Evolutionary conservation across 1,140 invertebrate genomes (phyloP), one percentile per base, ranked within the genome.

Genomic region (Euborellia annulipes): DNA sequence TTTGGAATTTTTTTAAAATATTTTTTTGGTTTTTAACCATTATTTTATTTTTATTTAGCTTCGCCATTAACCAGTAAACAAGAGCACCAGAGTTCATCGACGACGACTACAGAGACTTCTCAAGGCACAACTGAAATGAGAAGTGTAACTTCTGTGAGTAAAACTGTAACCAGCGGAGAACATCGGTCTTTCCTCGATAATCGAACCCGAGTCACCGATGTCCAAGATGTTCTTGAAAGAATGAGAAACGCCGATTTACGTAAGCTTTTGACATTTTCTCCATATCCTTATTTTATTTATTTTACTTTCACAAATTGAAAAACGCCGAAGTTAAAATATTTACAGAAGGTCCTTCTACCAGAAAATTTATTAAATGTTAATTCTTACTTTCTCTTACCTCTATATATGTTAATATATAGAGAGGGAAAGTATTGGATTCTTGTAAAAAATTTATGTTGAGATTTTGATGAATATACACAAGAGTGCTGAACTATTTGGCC

Each of bases 181-280:
- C 22, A 20, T 13, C 22, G 18, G 19, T 70, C 75, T 9, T 83
- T 83, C 59, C 67, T 82, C n/a, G 73, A 76, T 50, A 78, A 76
- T 57, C 64, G 61, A 47, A 72, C 71, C 30, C 75, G 74, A 55
- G 78, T 83, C 21, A 73, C 75, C 14, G 75, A 75, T 9, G 74
- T 82, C 1, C 69, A 79, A 51, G 82, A 85, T 60, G 76, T 82
- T 2, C 64, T 85, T 2, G 70, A 70, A 9, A 65, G 80, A 48
- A 85, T 85, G 81, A 73, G 75, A 53, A 79, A 77, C 55, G 75
- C 75, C 48, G 75, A 78, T 56, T 69, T 76, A 50, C 75, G 76
- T 78, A 51, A 62, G 62, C 51, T 22, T 8, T 9, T 8, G 3
- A 48, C 30, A 41, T 13, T 41, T 6, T 11, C n/a, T 9, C 14